Evolutionary conservation across 2,113 vertebrate genomes (phyloP).

Genomic region (Lepidothrix coronata): DNA sequence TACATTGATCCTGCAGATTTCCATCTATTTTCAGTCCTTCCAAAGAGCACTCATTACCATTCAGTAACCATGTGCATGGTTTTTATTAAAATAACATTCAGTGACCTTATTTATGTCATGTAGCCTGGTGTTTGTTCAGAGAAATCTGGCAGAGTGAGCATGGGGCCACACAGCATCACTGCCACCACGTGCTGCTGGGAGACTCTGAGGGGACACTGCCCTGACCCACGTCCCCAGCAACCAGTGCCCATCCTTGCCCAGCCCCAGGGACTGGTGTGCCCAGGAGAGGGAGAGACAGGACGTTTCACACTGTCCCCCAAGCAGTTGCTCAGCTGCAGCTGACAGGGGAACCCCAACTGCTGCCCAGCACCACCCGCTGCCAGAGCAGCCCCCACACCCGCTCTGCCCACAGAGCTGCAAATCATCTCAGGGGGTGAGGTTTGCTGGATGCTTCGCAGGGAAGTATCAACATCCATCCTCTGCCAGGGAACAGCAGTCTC

Average conservation of each 20-base stretch:
- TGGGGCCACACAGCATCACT: background rate
- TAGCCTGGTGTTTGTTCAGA: background rate
- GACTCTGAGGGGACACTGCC: fast-evolving
- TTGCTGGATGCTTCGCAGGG: background rate
- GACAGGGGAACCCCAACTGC: fast-evolving
- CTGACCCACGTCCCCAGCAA: background rate
- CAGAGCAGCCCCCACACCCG: background rate
- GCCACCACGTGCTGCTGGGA: background rate
- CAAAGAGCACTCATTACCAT: background rate
- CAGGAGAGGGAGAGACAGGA: background rate
- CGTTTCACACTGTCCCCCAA: background rate
- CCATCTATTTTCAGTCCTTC: constrained; percentile 3
- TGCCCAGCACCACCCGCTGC: background rate
- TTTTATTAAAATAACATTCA: background rate
- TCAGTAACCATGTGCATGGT: background rate
- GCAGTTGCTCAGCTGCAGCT: background rate
- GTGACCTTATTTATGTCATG: background rate
- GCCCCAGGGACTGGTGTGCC: background rate
- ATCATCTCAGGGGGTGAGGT: fast-evolving
- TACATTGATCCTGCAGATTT: constrained; percentile 17
- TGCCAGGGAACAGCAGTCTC: background rate
- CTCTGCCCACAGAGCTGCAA: background rate
- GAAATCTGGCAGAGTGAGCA: background rate
- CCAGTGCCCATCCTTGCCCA: fast-evolving
- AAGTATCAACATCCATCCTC: fast-evolving